Evolutionary conservation across 2,113 vertebrate species (phyloP).

Genomic region (Leptobrachium leishanense): DNA sequence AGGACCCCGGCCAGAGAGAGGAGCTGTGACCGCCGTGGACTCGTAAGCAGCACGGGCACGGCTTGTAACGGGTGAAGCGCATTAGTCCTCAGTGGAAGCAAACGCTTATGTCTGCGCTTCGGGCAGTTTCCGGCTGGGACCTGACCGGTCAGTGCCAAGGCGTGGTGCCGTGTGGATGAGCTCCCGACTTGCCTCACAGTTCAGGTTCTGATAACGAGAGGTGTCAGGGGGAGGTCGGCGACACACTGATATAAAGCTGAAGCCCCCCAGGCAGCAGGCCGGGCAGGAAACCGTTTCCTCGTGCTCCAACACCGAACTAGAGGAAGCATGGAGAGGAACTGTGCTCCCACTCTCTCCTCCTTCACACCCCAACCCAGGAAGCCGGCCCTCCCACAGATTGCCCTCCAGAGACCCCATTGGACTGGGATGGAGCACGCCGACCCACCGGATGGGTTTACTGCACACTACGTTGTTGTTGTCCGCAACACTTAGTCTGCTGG

Average conservation of each 20-base stretch:
- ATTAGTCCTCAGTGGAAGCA: not conserved
- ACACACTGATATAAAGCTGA: slow-evolving; percentile 82
- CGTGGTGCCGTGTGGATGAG: slow-evolving; percentile 67
- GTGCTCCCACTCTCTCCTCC: slow-evolving; percentile 50
- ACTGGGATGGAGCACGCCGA: slow-evolving; percentile 55
- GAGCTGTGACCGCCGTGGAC: not conserved
- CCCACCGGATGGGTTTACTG: slow-evolving; percentile 73
- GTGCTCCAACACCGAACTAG: slow-evolving; percentile 68
- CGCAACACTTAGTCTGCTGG: slow-evolving; percentile 58
- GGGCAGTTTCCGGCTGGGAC: slow-evolving; percentile 80
- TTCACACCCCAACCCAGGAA: slow-evolving; percentile 55
- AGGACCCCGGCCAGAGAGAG: not conserved
- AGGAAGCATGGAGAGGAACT: slow-evolving; percentile 57
- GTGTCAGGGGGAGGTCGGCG: slow-evolving; percentile 70
- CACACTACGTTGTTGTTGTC: slow-evolving; percentile 78
- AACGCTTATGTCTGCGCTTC: slow-evolving; percentile 78
- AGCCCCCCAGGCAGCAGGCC: slow-evolving; percentile 79
- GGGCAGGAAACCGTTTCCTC: slow-evolving; percentile 85
- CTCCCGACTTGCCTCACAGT: slow-evolving; percentile 70
- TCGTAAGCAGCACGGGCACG: slow-evolving; percentile 11
- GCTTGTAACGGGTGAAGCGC: too few relatives aligned
- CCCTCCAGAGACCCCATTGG: slow-evolving; percentile 57
- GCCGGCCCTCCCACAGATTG: slow-evolving; percentile 57
- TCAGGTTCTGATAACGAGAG: slow-evolving; percentile 82
- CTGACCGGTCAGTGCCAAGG: slow-evolving; percentile 38